These are phyloP conservation scores for Nettapus auritus DNA, from an alignment of 2,113 vertebrate species.

Conservation along the genomic window DNA sequence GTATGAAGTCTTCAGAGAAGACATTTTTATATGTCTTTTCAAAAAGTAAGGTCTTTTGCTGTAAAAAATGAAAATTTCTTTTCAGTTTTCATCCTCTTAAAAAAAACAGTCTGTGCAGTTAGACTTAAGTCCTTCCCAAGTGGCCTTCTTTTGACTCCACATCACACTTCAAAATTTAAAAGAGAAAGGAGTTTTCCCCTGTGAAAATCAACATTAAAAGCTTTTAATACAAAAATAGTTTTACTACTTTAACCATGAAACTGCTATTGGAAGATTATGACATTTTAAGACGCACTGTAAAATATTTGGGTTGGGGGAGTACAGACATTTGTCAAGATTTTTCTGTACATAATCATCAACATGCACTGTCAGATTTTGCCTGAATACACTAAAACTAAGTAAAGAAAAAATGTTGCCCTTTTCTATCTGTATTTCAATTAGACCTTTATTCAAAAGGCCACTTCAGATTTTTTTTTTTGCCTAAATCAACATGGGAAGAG, in stretches of 20 bases:
- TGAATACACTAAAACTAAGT: constrained; percentile 23
- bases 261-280: not conserved
- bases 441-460: constrained; percentile 42
- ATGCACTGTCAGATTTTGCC: not conserved
- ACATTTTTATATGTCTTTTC: not conserved
- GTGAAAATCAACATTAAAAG: not conserved
- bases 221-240: not conserved
- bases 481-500: constrained; percentile 46
- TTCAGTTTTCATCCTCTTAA: not conserved
- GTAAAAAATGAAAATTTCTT: constrained; percentile 8
- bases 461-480: constrained; percentile 12
- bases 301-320: not conserved
- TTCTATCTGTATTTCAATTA: constrained; percentile 71
- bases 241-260: not conserved
- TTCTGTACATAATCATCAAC: constrained; percentile 16
- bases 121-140: not conserved
- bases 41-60: not conserved
- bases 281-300: not conserved
- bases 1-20: not conserved
- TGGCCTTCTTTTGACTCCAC: not conserved
- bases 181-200: not conserved
- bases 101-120: not conserved
- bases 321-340: not conserved
- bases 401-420: constrained; percentile 38
- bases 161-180: not conserved